These are phyloP conservation scores for Cyrtorhinus lividipennis DNA, from an alignment of 1,140 invertebrate genomes.

Conservation along the genomic window DNA sequence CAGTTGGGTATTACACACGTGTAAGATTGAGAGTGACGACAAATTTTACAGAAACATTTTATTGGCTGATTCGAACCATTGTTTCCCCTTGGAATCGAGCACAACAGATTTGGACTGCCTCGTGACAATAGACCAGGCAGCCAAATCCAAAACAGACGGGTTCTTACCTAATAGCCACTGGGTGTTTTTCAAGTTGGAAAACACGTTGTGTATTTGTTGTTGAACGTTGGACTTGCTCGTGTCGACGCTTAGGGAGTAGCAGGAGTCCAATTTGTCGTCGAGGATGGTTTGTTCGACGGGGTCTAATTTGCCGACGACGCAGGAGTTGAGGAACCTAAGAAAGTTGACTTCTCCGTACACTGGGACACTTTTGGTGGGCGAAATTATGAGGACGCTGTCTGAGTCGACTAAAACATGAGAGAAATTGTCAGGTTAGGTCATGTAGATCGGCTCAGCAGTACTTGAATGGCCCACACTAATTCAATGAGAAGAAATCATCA, in stretches of 20 bases:
- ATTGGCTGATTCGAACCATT: neutral
- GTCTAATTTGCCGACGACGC: neutral
- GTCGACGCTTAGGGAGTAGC: neutral
- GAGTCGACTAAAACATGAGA: neutral
- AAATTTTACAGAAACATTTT: too few relatives aligned
- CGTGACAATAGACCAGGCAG: constrained; percentile 14
- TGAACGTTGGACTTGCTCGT: neutral
- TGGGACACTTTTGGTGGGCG: constrained; percentile 9
- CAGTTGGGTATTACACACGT: too few relatives aligned
- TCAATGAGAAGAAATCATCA: too few relatives aligned
- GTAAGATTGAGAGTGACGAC: too few relatives aligned
- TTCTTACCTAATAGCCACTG: constrained; percentile 12
- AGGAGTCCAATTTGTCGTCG: constrained; percentile 12
- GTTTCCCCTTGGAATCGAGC: neutral
- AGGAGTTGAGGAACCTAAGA: constrained; percentile 8
- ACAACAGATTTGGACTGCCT: neutral
- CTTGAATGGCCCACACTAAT: too few relatives aligned
- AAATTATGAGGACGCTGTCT: constrained; percentile 10
- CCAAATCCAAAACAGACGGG: constrained; percentile 6
- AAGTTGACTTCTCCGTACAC: constrained; percentile 13
- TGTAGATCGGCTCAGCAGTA: too few relatives aligned
- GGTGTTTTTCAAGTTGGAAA: neutral
- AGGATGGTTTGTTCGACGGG: neutral
- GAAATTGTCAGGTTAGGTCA: constrained; percentile 23
- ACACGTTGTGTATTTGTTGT: neutral